Base-by-base conservation (phyloP, 2,113 vertebrate species). In the Ceyx melanurus region DNA sequence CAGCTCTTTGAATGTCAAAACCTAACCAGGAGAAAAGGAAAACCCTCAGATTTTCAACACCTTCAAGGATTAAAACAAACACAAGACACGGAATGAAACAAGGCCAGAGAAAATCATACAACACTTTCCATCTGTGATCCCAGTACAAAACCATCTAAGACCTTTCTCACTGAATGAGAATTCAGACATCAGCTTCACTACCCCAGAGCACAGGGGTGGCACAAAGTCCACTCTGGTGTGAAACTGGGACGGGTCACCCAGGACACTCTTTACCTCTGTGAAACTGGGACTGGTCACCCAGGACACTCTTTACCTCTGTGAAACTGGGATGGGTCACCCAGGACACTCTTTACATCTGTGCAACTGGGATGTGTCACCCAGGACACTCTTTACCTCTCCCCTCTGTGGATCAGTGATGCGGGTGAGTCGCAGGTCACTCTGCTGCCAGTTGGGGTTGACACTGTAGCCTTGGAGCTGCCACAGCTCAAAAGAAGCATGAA, bases 401-500 rank as follows among this genome's bases (percentile, higher is more conserved):
- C 98, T 97, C 91, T 98, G 98, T 0, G 99, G 98, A 83, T 99
- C 99, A 0, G 98, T 98, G 92, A 99, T 97, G 68, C 99, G 99
- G 37, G 99, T 99, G 93, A 98, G 97, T 33, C 99, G 98, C 65
- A 99, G 98, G 97, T 99, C 99, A 6, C 98, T 99, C 94, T 98
- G 98, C 94, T 99, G 98, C 99, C 99, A 99, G 81, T 94, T 98
- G 66, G 99, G 99, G 96, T 99, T 99, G 77, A 99, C 99, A 33
- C 99, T 99, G 96, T 98, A 99, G 84, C 99, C 99, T 92, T 99
- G 99, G 29, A 99, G 98, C 97, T 99, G 99, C 99, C 99, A 99
- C 35, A 99, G 96, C 95, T 99, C 99, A 66, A 99, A 99, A 75
- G 99, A 99, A 51, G 99, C 99, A 1, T 99, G 99, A 95, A 99